phyloP scores from a whole-genome alignment of 2,888 invertebrate species.

The Euclidia mi region DNA sequence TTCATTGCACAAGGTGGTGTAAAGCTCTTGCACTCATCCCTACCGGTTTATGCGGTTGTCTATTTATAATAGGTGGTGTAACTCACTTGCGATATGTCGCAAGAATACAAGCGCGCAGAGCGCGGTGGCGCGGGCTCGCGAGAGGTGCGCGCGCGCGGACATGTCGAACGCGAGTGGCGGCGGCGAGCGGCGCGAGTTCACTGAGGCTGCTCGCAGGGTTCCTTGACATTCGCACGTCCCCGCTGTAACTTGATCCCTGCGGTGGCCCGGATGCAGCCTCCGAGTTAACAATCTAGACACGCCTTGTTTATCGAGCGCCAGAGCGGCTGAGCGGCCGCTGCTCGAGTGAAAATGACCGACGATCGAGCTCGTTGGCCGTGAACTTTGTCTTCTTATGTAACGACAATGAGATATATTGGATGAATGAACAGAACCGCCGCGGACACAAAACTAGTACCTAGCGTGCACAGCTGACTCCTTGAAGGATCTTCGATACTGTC shows the following conservation, averaged over 20 bases:
- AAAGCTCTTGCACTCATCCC: background rate
- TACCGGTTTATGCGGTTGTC: background rate
- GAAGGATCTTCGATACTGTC: no score
- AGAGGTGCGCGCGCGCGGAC: constrained; percentile 59
- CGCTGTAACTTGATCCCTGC: constrained; percentile 80
- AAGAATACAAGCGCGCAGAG: constrained; percentile 52
- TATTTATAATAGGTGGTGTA: constrained; percentile 23
- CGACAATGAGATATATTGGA: constrained; percentile 64
- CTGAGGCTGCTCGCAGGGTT: constrained; percentile 71
- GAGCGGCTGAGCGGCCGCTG: constrained; percentile 67
- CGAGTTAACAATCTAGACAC: constrained; percentile 84
- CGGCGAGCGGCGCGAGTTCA: constrained; percentile 50
- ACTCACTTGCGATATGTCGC: constrained; percentile 74
- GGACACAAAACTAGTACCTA: constrained; percentile 34
- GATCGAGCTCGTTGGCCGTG: constrained; percentile 74
- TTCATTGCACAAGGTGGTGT: background rate
- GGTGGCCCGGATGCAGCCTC: constrained; percentile 88
- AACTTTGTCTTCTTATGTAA: constrained; percentile 83
- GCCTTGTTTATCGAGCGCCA: constrained; percentile 76
- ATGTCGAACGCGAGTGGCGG: constrained; percentile 81
- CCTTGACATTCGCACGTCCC: constrained; percentile 88
- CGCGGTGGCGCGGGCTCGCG: constrained; percentile 32
- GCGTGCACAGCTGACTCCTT: constrained; percentile 22
- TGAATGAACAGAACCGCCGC: constrained; percentile 62
- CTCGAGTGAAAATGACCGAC: constrained; percentile 74